Percentiles rank a stretch among this genome's conserved stretches.
phyloP scores from a whole-genome alignment of 2,888 invertebrate species.

The Melanchra persicariae region DNA sequence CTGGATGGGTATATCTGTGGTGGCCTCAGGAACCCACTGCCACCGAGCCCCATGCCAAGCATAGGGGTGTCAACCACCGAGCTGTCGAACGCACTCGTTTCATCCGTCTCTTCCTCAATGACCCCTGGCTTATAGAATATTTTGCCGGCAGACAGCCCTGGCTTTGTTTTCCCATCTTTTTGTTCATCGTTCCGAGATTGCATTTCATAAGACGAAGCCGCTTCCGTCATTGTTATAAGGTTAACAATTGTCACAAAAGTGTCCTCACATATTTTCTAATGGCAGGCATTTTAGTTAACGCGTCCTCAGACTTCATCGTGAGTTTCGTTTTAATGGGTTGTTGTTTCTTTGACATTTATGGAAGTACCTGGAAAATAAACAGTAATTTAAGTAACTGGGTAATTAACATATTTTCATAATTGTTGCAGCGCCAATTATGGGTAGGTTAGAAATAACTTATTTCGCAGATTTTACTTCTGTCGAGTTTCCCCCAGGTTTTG shows the following conservation, averaged over 20 bases:
- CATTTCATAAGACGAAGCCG: conserved; percentile 84
- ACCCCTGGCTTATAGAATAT: conserved; percentile 88
- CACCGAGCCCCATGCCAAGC: conserved; percentile 76
- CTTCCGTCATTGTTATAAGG: conserved; percentile 75
- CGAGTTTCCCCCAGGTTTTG: neutral
- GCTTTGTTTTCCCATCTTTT: conserved; percentile 73
- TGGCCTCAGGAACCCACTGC: conserved; percentile 78
- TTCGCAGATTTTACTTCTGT: neutral
- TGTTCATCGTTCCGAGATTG: conserved; percentile 78
- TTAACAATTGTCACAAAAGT: conserved; percentile 74
- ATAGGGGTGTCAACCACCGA: conserved; percentile 86
- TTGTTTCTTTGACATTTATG: conserved; percentile 31
- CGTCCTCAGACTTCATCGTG: conserved; percentile 53
- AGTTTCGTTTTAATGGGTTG: conserved; percentile 26
- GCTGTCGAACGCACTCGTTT: conserved; percentile 87
- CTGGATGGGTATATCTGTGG: conserved; percentile 82
- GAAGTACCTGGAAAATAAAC: conserved; percentile 46
- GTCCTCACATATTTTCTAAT: conserved; percentile 67
- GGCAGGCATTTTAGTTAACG: conserved; percentile 60
- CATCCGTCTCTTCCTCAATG: conserved; percentile 87
- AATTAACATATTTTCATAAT: neutral
- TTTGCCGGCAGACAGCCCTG: conserved; percentile 81
- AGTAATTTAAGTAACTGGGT: neutral
- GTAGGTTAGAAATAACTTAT: neutral
- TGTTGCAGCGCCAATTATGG: neutral